phyloP scores from a whole-genome alignment of 1,140 invertebrate genomes.

The Lordiphosa stackelbergi region DNA sequence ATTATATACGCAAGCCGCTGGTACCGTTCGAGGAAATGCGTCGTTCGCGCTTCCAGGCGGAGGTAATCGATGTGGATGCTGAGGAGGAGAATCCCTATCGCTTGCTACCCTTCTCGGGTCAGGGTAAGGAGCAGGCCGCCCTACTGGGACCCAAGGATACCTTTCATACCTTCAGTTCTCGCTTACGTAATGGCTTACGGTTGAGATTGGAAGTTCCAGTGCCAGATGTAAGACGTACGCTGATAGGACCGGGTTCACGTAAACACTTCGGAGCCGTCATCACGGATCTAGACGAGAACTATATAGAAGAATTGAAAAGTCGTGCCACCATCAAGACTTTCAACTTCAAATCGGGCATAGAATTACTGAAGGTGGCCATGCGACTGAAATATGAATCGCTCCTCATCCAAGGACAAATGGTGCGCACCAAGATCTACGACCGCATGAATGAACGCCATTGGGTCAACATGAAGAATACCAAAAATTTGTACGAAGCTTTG shows the following conservation, averaged over 20 bases:
- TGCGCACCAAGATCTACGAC: slow-evolving; percentile 70
- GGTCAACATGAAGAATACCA: slow-evolving; percentile 57
- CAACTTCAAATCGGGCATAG: slow-evolving; percentile 58
- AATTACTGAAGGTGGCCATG: slow-evolving; percentile 61
- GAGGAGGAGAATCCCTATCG: slow-evolving; percentile 66
- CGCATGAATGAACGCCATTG: slow-evolving; percentile 68
- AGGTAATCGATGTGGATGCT: slow-evolving; percentile 53
- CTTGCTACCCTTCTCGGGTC: slow-evolving; percentile 64
- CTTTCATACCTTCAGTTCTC: slow-evolving; percentile 65
- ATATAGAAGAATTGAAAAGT: slow-evolving; percentile 65
- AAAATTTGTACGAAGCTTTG: slow-evolving; percentile 56
- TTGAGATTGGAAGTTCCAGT: slow-evolving; percentile 59
- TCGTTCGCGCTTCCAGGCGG: slow-evolving; percentile 62
- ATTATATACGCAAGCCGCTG: slow-evolving; percentile 66
- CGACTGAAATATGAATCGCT: slow-evolving; percentile 70
- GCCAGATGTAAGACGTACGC: slow-evolving; percentile 40
- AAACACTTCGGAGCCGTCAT: slow-evolving; percentile 55
- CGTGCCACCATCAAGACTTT: slow-evolving; percentile 58
- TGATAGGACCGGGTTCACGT: slow-evolving; percentile 36
- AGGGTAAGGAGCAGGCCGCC: slow-evolving; percentile 55
- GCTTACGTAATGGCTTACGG: slow-evolving; percentile 58
- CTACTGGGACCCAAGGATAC: slow-evolving; percentile 57
- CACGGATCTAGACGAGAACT: slow-evolving; percentile 75
- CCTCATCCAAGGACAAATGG: slow-evolving; percentile 67
- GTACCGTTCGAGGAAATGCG: slow-evolving; percentile 73